Evolutionary conservation across 2,797 vertebrate species (phyloP), one percentile per base, ranked within the genome.

Genomic region (Catostomus latipinnis): DNA sequence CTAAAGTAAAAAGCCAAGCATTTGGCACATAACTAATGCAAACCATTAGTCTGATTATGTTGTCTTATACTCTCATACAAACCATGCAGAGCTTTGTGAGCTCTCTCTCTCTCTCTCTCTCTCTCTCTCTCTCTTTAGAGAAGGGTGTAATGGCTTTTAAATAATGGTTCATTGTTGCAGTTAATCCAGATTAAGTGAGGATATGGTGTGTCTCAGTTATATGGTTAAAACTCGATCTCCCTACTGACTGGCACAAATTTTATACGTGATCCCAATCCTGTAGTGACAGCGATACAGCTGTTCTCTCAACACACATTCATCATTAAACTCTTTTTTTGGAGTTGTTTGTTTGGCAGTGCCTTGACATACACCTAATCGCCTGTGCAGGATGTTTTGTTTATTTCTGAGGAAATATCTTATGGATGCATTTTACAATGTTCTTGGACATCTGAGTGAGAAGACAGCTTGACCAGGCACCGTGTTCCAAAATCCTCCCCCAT

Each of bases 11-110:
- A 95, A 93, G 92, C 94, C 90, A 91, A 93, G 92, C 93, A 90
- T 94, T 95, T 95, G 94, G 95, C 92, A 93, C 92, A 91, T 94
- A 92, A 93, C 94, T 96, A 96, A 97, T 95, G 95, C 91, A 91
- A 91, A 91, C 95, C 96, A 96, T 96, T 96, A 96, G 88, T 82
- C 87, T 96, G 95, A 97, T 96, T 95, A 94, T 96, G 93, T 91
- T 92, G 91, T 58, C 48, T 76, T 60, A 65, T 72, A 58, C 6
- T 52, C 71, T 74, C 7, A 54, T 67, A 46, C 54, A 58, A 48
- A 57, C 65, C 74, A 53, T 58, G 71, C 66, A 63, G 54, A n/a
- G 67, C 54, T 50, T 66, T 68, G 12, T 49, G 34, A 34, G 34
- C 34, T 34, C 34, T 43, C 54, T 69, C 14, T 16, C 54, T 10